phyloP scores from a whole-genome alignment of 2,888 invertebrate species.

The Magallana nippona region DNA sequence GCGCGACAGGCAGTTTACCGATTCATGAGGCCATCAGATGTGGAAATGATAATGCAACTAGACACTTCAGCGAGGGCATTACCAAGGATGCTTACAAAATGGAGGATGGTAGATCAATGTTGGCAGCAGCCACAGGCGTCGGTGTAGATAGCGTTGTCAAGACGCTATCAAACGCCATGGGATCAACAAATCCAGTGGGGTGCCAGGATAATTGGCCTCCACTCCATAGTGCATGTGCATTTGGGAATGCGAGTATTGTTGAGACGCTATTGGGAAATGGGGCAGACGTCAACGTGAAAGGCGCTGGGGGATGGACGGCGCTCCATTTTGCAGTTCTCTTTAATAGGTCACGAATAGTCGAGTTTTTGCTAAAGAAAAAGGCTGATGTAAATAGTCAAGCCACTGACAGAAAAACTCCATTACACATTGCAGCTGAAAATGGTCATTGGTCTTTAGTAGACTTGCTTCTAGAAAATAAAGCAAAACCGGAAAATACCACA shows the following conservation, averaged over 20 bases:
- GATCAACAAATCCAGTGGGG: not conserved
- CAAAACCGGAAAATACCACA: slow-evolving; percentile 51
- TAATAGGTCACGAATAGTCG: slow-evolving; percentile 46
- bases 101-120: slow-evolving; percentile 50
- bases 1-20: slow-evolving; percentile 49
- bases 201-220: slow-evolving; percentile 48
- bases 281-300: slow-evolving; percentile 48
- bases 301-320: slow-evolving; percentile 53
- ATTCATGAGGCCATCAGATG: slow-evolving; percentile 53
- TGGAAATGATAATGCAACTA: slow-evolving; percentile 44
- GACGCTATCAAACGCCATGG: slow-evolving; percentile 11
- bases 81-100: slow-evolving; percentile 38
- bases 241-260: slow-evolving; percentile 48
- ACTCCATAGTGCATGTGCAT: slow-evolving; percentile 52
- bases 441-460: slow-evolving; percentile 53
- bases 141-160: slow-evolving; percentile 40
- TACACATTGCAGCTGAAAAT: slow-evolving; percentile 56
- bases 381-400: slow-evolving; percentile 52
- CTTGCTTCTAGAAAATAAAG: slow-evolving; percentile 52
- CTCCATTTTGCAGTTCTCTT: slow-evolving; percentile 57
- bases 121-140: slow-evolving; percentile 48
- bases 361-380: slow-evolving; percentile 47
- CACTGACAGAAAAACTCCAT: slow-evolving; percentile 50
- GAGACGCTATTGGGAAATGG: slow-evolving; percentile 48
- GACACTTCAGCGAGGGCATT: slow-evolving; percentile 49